Percentiles rank a stretch among this genome's conserved stretches.
Evolutionary conservation across 37 sponge, comb jelly and placozoan species (phyloP).

Genomic region (Amphimedon queenslandica): DNA sequence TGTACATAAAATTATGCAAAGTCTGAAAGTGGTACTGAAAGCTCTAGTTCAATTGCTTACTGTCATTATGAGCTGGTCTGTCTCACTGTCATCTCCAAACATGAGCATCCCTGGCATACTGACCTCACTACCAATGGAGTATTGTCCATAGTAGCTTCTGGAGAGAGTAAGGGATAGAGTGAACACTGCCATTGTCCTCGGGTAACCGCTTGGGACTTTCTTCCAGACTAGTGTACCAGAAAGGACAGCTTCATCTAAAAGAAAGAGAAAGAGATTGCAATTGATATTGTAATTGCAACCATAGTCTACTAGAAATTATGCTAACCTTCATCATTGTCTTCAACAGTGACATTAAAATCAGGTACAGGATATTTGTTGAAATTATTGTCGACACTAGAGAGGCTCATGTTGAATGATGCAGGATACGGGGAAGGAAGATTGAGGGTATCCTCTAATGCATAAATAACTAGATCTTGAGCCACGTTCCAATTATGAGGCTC

Average conservation of each 20-base stretch:
- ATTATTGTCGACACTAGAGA: slow-evolving; percentile 60
- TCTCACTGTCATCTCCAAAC: slow-evolving; percentile 47
- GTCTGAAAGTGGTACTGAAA: too few relatives aligned
- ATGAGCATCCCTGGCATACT: slow-evolving; percentile 20
- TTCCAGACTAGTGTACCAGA: slow-evolving; percentile 61
- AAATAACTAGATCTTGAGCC: slow-evolving; percentile 57
- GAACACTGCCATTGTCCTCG: slow-evolving; percentile 49
- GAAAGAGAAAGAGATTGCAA: neutral
- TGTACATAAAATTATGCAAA: too few relatives aligned
- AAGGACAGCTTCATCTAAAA: slow-evolving; percentile 55
- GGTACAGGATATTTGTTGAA: slow-evolving; percentile 46
- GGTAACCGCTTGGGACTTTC: neutral
- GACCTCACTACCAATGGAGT: slow-evolving; percentile 6
- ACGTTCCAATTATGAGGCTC: slow-evolving; percentile 73
- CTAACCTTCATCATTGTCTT: slow-evolving; percentile 82
- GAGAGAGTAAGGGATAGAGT: slow-evolving; percentile 55
- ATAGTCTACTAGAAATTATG: too few relatives aligned
- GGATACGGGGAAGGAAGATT: slow-evolving; percentile 46
- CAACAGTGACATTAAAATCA: slow-evolving; percentile 59
- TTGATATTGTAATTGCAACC: neutral
- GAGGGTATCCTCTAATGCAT: slow-evolving; percentile 57
- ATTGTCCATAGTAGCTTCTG: slow-evolving; percentile 13
- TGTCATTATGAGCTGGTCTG: neutral
- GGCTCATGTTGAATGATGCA: slow-evolving; percentile 46
- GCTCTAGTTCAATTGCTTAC: slow-evolving; percentile 4